Conservation (phyloP, 2,113 vertebrate species). For the Brachyistius frenatus region DNA sequence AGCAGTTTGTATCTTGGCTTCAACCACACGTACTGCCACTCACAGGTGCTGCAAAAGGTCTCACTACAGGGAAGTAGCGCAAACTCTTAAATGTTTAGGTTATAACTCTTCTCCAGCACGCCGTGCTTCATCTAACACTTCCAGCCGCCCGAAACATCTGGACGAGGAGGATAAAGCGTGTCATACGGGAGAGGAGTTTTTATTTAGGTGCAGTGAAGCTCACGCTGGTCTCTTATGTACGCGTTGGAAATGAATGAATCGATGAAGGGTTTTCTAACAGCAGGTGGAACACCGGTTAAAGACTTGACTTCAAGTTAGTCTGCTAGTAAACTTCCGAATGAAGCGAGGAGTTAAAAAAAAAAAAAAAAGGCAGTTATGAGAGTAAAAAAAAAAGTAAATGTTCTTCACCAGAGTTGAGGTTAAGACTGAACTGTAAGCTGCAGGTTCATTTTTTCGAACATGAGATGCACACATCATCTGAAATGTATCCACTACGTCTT, state of each 20-base stretch:
- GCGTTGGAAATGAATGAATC: background rate
- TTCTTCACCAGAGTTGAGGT: constrained; percentile 9
- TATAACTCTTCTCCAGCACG: background rate
- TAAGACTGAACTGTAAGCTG: background rate
- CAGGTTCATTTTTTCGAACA: constrained; percentile 25
- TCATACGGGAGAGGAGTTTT: constrained; percentile 3
- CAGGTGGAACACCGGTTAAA: constrained; percentile 10
- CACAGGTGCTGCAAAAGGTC: background rate
- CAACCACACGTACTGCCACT: background rate
- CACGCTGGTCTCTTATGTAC: background rate
- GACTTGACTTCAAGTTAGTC: constrained; percentile 30
- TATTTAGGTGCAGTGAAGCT: background rate
- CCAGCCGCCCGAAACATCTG: background rate
- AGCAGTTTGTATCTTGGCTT: constrained; percentile 13
- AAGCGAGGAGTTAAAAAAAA: background rate
- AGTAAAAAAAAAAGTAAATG: background rate
- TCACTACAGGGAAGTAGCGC: background rate
- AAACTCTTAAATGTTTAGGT: background rate
- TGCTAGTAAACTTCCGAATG: constrained; percentile 47
- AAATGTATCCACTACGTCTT: constrained; percentile 6
- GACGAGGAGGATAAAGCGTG: background rate
- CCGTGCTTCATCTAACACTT: background rate
- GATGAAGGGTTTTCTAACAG: background rate
- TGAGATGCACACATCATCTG: constrained; percentile 20
- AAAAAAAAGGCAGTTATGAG: background rate